phyloP scores from a whole-genome alignment of 2,888 invertebrate species.

The Miltochrista miniata region DNA sequence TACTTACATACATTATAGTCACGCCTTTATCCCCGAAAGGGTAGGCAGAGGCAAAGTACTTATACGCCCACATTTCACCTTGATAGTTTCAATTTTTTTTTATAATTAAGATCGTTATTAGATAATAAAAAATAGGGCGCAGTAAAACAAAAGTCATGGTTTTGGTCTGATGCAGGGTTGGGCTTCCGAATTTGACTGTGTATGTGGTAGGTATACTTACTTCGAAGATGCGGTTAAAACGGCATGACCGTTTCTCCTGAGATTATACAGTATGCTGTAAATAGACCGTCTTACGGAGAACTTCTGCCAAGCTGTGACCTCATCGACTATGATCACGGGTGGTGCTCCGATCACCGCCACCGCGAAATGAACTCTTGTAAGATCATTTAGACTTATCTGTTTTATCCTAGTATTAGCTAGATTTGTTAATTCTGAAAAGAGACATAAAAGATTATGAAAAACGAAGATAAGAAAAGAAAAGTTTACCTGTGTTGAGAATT shows the following conservation, averaged over 20 bases:
- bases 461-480: background rate
- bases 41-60: too few relatives aligned
- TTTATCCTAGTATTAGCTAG: slow-evolving; percentile 29
- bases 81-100: too few relatives aligned
- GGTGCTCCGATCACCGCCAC: slow-evolving; percentile 68
- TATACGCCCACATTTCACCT: too few relatives aligned
- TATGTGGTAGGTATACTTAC: slow-evolving; percentile 31
- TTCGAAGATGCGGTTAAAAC: slow-evolving; percentile 57
- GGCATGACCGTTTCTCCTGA: slow-evolving; percentile 62
- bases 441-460: background rate
- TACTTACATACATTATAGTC: too few relatives aligned
- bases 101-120: too few relatives aligned
- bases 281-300: slow-evolving; percentile 58
- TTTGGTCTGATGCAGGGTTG: too few relatives aligned
- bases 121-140: too few relatives aligned
- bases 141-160: too few relatives aligned
- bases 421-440: slow-evolving; percentile 38
- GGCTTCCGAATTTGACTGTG: background rate
- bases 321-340: slow-evolving; percentile 62
- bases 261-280: slow-evolving; percentile 58
- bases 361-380: slow-evolving; percentile 55
- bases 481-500: too few relatives aligned
- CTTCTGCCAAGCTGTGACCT: slow-evolving; percentile 64
- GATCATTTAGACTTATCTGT: slow-evolving; percentile 25
- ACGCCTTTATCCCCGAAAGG: too few relatives aligned